phyloP scores from a whole-genome alignment of 2,888 invertebrate genomes.

The Encarsia formosa region DNA sequence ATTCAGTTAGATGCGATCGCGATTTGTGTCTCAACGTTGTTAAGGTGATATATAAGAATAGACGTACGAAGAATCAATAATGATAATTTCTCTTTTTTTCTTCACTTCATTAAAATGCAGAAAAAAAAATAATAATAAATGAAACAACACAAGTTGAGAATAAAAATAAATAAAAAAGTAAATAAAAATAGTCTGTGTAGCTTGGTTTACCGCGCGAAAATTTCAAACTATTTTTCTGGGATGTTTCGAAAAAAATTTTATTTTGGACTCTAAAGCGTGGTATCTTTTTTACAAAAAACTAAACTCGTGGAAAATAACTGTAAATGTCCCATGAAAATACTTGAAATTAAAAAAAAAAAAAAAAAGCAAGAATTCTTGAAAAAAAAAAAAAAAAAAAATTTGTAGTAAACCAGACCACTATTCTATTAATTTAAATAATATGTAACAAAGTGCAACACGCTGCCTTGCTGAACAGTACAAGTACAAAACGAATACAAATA shows the following conservation, averaged over 20 bases:
- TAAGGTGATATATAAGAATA: constrained; percentile 24
- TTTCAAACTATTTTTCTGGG: too few relatives aligned
- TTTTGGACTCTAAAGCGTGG: too few relatives aligned
- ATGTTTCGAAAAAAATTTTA: neutral
- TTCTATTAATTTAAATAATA: constrained; percentile 46
- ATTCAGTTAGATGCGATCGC: constrained; percentile 24
- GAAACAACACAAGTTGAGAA: constrained; percentile 37
- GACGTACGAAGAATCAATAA: too few relatives aligned
- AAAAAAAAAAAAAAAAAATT: neutral
- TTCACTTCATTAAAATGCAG: constrained; percentile 30
- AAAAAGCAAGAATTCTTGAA: neutral
- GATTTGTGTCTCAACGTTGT: constrained; percentile 26
- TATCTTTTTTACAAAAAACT: too few relatives aligned
- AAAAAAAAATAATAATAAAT: constrained; percentile 36
- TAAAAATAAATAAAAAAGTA: too few relatives aligned
- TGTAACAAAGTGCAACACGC: constrained; percentile 53
- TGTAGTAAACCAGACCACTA: constrained; percentile 33
- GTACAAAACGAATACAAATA: constrained; percentile 52
- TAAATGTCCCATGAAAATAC: too few relatives aligned
- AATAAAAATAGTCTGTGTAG: constrained; percentile 33
- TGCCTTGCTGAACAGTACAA: constrained; percentile 53
- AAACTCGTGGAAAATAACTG: too few relatives aligned
- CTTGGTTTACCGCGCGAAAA: constrained; percentile 18
- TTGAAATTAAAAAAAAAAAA: too few relatives aligned
- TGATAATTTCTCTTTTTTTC: too few relatives aligned